Base-by-base conservation (phyloP, 2,888 invertebrate genomes). In the Diarsia mendica region DNA sequence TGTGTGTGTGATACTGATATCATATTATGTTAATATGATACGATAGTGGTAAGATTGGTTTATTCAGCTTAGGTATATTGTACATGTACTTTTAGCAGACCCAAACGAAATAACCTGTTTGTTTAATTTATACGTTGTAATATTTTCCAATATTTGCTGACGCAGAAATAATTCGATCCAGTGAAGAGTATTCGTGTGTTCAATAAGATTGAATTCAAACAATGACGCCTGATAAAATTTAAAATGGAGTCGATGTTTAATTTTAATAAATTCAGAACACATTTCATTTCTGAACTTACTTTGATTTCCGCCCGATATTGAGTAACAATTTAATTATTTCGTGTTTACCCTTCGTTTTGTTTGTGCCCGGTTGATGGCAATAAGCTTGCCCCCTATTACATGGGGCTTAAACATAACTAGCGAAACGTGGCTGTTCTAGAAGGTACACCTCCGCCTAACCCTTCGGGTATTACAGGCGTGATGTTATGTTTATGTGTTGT, bases 121-220 rank as follows among this genome's bases (percentile, higher is more conserved):
- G 49, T 23, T 67, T 67, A 46, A 78, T 67, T 76, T 67, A 46
- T 53, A 15, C 13, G 60, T 51, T 67, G 33, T 51, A 60, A 58
- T 77, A 10, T 65, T 83, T 68, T 67, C 53, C 64, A 77, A 77
- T 77, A 79, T 67, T 82, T 51, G 20, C 64, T 46, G 55, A 81
- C n/a, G n/a, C 58, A 60, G 46, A 77, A 68, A 65, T 55, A 46
- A 78, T 67, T 67, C 39, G 66, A 63, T 55, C 67, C 67, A 67
- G 33, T 66, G 82, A 78, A 82, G 61, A 81, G 75, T 64, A 23
- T 58, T 58, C 63, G 49, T 82, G 61, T 78, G 48, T 61, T 66
- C 53, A 82, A 75, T 75, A 49, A 75, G 44, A 55, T 67, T 67
- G 28, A 63, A 63, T 63, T 63, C 53, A 82, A 76, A 77, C 63